phyloP scores from a whole-genome alignment of 2,888 invertebrate species.

The Tipula vernalis region DNA sequence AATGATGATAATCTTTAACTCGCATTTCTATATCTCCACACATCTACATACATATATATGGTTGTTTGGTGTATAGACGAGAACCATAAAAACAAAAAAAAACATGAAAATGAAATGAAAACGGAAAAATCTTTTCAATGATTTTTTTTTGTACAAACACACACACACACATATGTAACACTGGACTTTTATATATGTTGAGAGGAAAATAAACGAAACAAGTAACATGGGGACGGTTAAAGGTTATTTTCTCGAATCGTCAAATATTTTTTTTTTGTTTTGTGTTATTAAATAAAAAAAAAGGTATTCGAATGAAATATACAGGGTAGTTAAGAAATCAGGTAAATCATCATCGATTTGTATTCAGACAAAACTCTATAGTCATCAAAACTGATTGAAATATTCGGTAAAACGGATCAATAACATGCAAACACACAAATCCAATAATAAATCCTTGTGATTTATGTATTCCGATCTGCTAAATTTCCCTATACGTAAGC shows the following conservation, averaged over 20 bases:
- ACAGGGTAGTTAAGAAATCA: not conserved
- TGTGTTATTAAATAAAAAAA: too few species aligned
- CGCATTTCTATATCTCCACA: not conserved
- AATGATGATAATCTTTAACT: not conserved
- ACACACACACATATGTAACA: not conserved
- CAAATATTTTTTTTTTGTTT: not conserved
- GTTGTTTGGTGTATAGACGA: not conserved
- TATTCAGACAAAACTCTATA: not conserved
- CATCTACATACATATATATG: not conserved
- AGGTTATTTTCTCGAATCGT: not conserved
- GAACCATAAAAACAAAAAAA: not conserved
- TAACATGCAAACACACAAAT: not conserved
- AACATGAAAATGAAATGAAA: not conserved
- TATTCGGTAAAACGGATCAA: not conserved
- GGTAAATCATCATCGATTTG: not conserved
- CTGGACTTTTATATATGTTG: not conserved
- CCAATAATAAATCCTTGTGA: not conserved
- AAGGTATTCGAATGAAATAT: not conserved
- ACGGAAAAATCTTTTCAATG: slow-evolving; percentile 4
- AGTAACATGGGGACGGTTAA: slow-evolving; percentile 5
- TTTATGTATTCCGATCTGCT: not conserved
- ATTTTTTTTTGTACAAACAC: not conserved
- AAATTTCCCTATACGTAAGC: not conserved
- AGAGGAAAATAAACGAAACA: slow-evolving; percentile 5
- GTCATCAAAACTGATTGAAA: slow-evolving; percentile 6